These are phyloP conservation scores for Eulemur coronatus DNA, from an alignment of 2,797 vertebrate species.

Conservation along the genomic window DNA sequence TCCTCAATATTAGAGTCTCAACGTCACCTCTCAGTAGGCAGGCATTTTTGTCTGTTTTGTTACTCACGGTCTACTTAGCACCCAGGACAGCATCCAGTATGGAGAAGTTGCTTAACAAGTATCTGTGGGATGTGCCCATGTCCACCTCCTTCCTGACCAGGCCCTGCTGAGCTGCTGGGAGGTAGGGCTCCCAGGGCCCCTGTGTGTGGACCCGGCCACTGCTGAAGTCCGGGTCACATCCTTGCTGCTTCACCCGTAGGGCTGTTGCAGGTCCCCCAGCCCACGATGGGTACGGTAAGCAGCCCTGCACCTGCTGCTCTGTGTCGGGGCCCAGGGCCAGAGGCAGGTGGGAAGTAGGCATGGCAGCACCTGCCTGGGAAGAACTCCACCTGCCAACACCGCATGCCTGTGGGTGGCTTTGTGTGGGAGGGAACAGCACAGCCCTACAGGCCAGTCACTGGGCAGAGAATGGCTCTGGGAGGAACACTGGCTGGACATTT, in stretches of 20 bases:
- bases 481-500: too few relatives aligned
- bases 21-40: rapidly evolving
- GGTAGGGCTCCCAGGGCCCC: background rate
- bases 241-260: background rate
- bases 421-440: too few relatives aligned
- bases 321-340: background rate
- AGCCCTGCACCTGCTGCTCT: background rate
- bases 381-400: background rate
- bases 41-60: background rate
- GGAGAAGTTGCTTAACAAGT: too few relatives aligned
- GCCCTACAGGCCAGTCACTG: background rate
- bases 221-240: background rate
- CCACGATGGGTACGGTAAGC: background rate
- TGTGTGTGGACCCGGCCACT: background rate
- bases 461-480: background rate
- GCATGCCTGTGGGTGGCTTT: background rate
- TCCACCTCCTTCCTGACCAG: background rate
- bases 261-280: background rate
- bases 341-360: background rate
- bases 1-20: rapidly evolving
- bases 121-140: background rate
- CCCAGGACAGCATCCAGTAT: background rate
- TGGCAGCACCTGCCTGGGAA: too few relatives aligned
- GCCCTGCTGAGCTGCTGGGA: background rate
- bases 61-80: rapidly evolving